Percentiles rank a stretch among this genome's conserved stretches.
phyloP scores from a whole-genome alignment of 2,888 invertebrate genomes.

The Pristionchus mayeri region DNA sequence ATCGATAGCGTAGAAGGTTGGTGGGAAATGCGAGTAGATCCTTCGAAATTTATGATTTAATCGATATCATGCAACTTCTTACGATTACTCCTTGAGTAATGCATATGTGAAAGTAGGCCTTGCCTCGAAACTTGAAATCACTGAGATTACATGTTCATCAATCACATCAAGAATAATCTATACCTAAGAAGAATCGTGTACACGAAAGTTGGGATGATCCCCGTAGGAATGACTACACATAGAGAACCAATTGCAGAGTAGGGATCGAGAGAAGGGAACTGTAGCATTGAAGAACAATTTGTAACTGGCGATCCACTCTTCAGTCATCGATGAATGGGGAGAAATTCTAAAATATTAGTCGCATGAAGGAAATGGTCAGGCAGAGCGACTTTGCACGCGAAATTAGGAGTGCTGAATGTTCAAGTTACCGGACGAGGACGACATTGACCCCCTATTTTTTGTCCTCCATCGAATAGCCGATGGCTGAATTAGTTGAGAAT shows the following conservation, averaged over 20 bases:
- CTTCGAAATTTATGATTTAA: not conserved
- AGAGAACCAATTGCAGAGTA: not conserved
- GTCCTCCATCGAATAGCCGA: no score
- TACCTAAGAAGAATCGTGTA: not conserved
- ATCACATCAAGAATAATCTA: not conserved
- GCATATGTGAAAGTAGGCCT: not conserved
- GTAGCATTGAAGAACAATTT: not conserved
- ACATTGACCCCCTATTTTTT: no score
- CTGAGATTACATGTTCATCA: not conserved
- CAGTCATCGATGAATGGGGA: no score
- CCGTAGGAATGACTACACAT: not conserved
- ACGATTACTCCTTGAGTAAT: not conserved
- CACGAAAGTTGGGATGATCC: not conserved
- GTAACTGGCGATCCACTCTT: not conserved
- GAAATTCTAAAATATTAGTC: no score
- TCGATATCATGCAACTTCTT: not conserved
- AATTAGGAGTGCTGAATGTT: no score
- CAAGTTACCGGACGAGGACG: no score
- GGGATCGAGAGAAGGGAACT: not conserved
- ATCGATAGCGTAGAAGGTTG: not conserved
- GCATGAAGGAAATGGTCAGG: no score
- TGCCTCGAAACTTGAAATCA: not conserved
- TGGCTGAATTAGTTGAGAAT: no score
- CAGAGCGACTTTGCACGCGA: no score
- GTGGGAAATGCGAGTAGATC: not conserved